Conservation (phyloP, 2,797 vertebrate genomes). For the Phrynocephalus vlangalii region DNA sequence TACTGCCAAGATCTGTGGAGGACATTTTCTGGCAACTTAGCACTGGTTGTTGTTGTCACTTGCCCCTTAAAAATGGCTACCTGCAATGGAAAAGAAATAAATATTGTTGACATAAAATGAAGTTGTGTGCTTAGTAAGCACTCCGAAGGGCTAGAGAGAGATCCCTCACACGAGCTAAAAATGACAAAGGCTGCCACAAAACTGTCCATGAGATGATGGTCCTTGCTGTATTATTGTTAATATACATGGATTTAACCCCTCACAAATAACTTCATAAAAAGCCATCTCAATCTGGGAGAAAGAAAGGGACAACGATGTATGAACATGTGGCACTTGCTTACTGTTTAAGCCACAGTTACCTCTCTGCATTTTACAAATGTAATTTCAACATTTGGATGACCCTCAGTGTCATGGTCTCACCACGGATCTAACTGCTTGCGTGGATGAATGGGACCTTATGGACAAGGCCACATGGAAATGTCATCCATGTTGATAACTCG, state of each 20-base stretch:
- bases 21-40: slow-evolving; percentile 80
- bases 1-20: slow-evolving; percentile 61
- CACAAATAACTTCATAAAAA: neutral
- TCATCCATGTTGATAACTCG: no score
- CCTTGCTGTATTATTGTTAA: neutral
- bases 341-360: neutral
- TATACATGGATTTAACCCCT: neutral
- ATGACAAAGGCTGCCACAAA: neutral
- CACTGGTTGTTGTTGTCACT: slow-evolving; percentile 63
- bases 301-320: neutral
- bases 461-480: slow-evolving; percentile 7
- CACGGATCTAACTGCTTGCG: neutral
- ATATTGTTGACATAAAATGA: slow-evolving; percentile 30
- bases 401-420: neutral
- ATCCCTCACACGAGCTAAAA: slow-evolving; percentile 5
- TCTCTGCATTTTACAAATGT: neutral
- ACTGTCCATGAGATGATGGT: neutral
- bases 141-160: neutral
- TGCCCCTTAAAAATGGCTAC: slow-evolving; percentile 57
- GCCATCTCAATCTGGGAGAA: neutral
- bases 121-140: neutral
- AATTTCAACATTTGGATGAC: neutral
- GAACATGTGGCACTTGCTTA: neutral
- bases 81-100: slow-evolving; percentile 70
- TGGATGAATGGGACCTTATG: neutral